Conservation (phyloP, 92 coral and sea anemone species). For the Heliopora coerulea region DNA sequence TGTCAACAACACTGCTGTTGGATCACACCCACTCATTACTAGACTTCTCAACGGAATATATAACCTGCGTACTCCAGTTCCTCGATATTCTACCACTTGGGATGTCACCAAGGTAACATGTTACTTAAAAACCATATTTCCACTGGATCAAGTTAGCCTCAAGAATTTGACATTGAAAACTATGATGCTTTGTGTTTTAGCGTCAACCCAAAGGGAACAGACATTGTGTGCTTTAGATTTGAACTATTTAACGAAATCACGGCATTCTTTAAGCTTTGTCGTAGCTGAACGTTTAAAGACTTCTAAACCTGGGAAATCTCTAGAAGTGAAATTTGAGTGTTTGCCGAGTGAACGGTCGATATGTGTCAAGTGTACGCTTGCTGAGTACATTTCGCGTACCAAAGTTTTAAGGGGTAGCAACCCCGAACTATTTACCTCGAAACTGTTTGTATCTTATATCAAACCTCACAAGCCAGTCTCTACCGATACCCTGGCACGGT, state of each 20-base stretch:
- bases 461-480: constrained; percentile 51
- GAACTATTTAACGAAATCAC: no score
- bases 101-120: constrained; percentile 56
- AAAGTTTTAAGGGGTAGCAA: constrained; percentile 18
- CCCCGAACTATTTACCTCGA: constrained; percentile 37
- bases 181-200: constrained; percentile 55
- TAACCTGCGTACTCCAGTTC: constrained; percentile 36
- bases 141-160: constrained; percentile 62
- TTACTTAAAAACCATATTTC: constrained; percentile 50
- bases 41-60: constrained; percentile 56
- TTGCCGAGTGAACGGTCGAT: constrained; percentile 33
- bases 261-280: neutral
- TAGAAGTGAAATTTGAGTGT: constrained; percentile 43
- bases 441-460: constrained; percentile 52
- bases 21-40: constrained; percentile 51
- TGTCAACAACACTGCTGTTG: constrained; percentile 35
- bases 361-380: constrained; percentile 42
- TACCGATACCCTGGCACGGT: constrained; percentile 44
- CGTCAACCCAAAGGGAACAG: constrained; percentile 53
- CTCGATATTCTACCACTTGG: constrained; percentile 57
- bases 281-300: constrained; percentile 36
- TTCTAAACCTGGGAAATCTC: constrained; percentile 55
- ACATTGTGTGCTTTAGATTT: constrained; percentile 49
- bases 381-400: constrained; percentile 52
- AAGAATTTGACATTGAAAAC: constrained; percentile 59